Evolutionary conservation across 2,888 invertebrate species (phyloP).

Genomic region (Nomada ferruginata): DNA sequence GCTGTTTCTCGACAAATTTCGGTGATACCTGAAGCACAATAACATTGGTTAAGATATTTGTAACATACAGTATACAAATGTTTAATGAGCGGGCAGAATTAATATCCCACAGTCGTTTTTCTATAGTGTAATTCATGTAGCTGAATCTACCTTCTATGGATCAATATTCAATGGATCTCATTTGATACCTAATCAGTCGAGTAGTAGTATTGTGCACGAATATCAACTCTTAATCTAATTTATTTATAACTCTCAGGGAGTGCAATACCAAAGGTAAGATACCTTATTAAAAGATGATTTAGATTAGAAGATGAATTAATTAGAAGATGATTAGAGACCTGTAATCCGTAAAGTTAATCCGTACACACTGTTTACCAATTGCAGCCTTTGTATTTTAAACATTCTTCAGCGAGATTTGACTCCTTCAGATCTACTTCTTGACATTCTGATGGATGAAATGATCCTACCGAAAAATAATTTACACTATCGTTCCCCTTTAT

Average conservation of each 20-base stretch:
- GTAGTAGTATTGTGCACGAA: neutral
- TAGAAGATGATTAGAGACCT: too few species aligned
- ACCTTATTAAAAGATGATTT: too few species aligned
- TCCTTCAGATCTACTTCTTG: too few species aligned
- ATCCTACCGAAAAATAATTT: too few species aligned
- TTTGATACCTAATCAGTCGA: neutral
- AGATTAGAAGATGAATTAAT: too few species aligned
- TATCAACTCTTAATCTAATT: neutral
- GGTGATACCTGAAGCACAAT: conserved; percentile 84
- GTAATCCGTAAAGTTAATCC: neutral
- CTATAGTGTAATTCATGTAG: neutral
- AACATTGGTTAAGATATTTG: neutral
- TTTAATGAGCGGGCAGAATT: neutral
- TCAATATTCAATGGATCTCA: neutral
- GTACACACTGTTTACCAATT: neutral
- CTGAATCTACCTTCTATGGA: neutral
- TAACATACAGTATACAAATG: neutral
- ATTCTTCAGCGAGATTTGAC: neutral
- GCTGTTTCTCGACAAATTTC: conserved; percentile 88
- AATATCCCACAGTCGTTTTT: neutral
- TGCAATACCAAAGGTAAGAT: neutral
- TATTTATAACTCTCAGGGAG: neutral
- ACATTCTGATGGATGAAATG: too few species aligned
- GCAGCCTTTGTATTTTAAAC: neutral
- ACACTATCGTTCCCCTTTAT: too few species aligned